These are phyloP conservation scores for Zaprionus davidi DNA, from an alignment of 1,140 invertebrate species.

Conservation along the genomic window DNA sequence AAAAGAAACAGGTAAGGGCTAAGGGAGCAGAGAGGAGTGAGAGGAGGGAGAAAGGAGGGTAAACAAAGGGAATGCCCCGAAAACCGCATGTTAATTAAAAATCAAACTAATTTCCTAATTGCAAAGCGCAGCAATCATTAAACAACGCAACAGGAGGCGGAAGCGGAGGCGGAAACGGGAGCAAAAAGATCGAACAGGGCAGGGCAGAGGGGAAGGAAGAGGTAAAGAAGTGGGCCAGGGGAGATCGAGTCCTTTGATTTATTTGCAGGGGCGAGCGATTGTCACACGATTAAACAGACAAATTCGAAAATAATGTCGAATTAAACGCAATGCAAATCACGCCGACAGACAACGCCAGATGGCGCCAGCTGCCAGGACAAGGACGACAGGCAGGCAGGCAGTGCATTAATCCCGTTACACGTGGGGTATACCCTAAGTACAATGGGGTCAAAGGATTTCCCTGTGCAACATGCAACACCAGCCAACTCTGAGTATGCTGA, in stretches of 20 bases:
- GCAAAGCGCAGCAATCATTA: conserved; percentile 79
- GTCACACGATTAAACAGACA: conserved; percentile 82
- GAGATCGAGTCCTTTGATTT: conserved; percentile 65
- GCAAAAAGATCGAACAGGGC: background rate
- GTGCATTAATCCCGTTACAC: conserved; percentile 77
- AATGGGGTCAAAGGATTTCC: background rate
- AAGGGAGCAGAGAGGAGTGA: background rate
- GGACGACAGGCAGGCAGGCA: conserved; percentile 28
- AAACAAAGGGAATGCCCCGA: conserved; percentile 54
- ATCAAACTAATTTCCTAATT: conserved; percentile 83
- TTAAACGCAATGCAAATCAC: conserved; percentile 82
- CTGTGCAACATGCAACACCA: background rate
- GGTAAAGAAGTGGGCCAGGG: conserved; percentile 2
- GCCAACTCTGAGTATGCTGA: too few species aligned
- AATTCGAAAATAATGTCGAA: conserved; percentile 83
- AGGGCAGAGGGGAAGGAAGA: conserved; percentile 9
- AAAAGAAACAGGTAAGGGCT: conserved; percentile 42
- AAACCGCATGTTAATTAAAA: conserved; percentile 83
- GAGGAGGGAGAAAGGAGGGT: conserved; percentile 33
- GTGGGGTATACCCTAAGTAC: conserved; percentile 16
- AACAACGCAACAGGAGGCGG: conserved; percentile 50
- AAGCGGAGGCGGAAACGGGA: conserved; percentile 18
- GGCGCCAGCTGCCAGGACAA: conserved; percentile 59
- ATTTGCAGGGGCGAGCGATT: conserved; percentile 66
- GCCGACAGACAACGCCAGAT: conserved; percentile 54